phyloP scores from a whole-genome alignment of 2,797 vertebrate species.

The Mus caroli region DNA sequence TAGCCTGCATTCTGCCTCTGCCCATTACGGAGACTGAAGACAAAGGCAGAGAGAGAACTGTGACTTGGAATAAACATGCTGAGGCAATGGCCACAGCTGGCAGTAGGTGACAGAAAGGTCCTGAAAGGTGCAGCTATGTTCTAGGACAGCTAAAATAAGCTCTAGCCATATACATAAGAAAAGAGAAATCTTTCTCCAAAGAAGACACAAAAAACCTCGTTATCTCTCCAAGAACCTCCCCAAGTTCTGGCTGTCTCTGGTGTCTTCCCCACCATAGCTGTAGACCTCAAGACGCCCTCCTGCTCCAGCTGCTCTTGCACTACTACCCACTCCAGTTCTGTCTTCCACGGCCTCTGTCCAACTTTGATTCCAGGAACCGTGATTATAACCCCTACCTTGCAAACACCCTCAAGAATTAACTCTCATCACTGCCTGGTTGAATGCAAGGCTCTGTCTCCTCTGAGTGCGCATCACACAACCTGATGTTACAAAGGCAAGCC shows the following conservation, averaged over 20 bases:
- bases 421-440: not conserved
- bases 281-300: not conserved
- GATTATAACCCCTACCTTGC: not conserved
- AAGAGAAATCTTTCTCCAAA: not conserved
- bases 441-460: not conserved
- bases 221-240: not conserved
- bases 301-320: not conserved
- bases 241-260: not conserved
- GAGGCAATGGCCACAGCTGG: not conserved
- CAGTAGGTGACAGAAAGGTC: not conserved
- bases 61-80: not conserved
- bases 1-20: not conserved
- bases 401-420: conserved; percentile 34
- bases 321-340: not conserved
- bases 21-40: not conserved
- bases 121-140: not conserved
- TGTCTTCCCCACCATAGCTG: not conserved
- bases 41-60: not conserved
- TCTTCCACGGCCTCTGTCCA: not conserved
- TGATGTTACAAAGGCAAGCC: not conserved
- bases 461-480: not conserved
- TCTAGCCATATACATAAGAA: not conserved
- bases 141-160: not conserved
- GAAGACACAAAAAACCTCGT: not conserved
- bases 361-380: not conserved